Percentiles rank a stretch among this genome's conserved stretches.
phyloP scores from a whole-genome alignment of 2,888 invertebrate species.

The Myathropa florea region DNA sequence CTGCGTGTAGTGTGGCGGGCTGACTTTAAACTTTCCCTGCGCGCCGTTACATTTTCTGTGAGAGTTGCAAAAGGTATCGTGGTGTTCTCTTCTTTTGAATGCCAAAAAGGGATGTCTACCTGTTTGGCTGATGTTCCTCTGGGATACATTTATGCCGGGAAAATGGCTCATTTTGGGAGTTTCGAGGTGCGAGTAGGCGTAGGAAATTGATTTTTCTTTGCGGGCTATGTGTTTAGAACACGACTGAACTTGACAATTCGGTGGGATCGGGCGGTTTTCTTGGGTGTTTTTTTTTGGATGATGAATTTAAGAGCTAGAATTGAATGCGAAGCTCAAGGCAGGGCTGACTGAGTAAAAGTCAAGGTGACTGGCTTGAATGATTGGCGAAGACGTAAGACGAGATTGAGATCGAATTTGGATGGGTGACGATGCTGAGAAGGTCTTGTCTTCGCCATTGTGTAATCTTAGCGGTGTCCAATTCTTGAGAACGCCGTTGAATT shows the following conservation, averaged over 20 bases:
- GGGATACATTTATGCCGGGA: constrained; percentile 46
- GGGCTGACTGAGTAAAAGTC: too few species aligned
- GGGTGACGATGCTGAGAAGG: too few species aligned
- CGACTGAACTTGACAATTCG: not conserved
- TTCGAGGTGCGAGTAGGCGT: not conserved
- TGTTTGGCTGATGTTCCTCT: constrained; percentile 44
- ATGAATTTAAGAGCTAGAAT: not conserved
- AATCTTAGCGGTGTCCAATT: too few species aligned
- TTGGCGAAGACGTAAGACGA: too few species aligned
- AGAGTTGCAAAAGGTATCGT: constrained; percentile 7
- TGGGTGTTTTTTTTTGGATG: not conserved
- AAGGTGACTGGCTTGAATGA: too few species aligned
- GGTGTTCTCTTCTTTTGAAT: constrained; percentile 2
- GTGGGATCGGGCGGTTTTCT: not conserved
- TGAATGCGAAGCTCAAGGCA: not conserved
- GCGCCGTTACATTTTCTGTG: constrained; percentile 3
- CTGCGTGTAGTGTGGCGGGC: not conserved
- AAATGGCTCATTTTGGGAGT: constrained; percentile 10
- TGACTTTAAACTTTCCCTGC: constrained; percentile 32
- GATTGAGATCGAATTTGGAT: too few species aligned
- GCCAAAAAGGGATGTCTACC: constrained; percentile 59
- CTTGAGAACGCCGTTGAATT: too few species aligned
- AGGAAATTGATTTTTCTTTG: constrained; percentile 60
- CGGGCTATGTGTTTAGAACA: constrained; percentile 11
- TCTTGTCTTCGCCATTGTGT: too few species aligned